Evolutionary conservation across 2,888 invertebrate genomes (phyloP), one percentile per base, ranked within the genome.

Genomic region (Drosophila kuntzei): DNA sequence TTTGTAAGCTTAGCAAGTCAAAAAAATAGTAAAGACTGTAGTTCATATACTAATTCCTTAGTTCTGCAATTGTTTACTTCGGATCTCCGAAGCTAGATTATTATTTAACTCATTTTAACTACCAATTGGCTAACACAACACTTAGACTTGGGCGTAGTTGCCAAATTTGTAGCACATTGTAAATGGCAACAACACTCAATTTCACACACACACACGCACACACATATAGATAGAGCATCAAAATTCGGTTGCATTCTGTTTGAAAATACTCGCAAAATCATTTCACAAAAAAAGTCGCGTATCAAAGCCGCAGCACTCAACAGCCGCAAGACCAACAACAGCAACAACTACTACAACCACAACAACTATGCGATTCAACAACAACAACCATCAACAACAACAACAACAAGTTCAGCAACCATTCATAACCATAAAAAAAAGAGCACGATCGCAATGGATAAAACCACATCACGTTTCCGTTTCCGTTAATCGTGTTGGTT

Each of bases 401-500:
- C 44, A 55, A 57, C 46, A 50, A 44, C 59, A 39, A 54, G 65
- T 29, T 60, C 68, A 73, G 57, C 73, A 67, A 63, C 32, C 77
- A 69, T 71, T 65, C 55, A 73, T 67, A 81, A 60, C 66, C 80
- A 80, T 66, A 76, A 27, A 16, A 63, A 32, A 32, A 63, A 53
- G 67, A 53, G 67, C 69, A 84, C 76, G 70, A 74, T 83, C 71
- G 53, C 78, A 64, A 39, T 70, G 79, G 84, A 77, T 46, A 68
- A 66, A 60, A 63, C 51, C 75, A 70, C 55, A 43, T 44, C 55
- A 55, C 55, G 55, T 74, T 72, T 57, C 62, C 58, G 63, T 61
- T 65, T 54, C 46, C 36, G 54, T 54, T 54, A 41, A 46, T 76
- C 70, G 61, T 53, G 57, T 68, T 72, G 75, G 61, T 44, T 67